phyloP scores from a whole-genome alignment of 1,140 invertebrate species.

The Sesamia nonagrioides region DNA sequence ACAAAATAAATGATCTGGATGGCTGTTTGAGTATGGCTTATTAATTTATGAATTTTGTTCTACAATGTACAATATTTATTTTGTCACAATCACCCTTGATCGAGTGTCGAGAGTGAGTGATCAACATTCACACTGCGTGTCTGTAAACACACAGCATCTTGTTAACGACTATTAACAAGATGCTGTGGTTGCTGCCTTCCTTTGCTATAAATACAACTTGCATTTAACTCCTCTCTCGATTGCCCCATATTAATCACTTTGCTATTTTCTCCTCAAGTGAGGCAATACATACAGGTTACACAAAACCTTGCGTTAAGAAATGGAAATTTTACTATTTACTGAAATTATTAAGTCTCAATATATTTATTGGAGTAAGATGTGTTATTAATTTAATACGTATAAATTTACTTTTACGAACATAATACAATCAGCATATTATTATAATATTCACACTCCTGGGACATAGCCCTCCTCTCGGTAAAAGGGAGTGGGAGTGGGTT shows the following conservation, averaged over 20 bases:
- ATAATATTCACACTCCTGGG: too few species aligned
- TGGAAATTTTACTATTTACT: neutral
- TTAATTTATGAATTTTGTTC: neutral
- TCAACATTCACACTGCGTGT: neutral
- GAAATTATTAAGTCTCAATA: too few species aligned
- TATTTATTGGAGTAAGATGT: neutral
- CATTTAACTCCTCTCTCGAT: neutral
- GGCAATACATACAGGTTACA: conserved; percentile 5
- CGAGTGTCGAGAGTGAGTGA: neutral
- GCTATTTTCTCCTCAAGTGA: conserved; percentile 17
- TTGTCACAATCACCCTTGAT: neutral
- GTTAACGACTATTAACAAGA: neutral
- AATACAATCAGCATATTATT: too few species aligned
- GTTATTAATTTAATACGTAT: too few species aligned
- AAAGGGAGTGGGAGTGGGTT: too few species aligned
- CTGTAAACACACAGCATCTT: neutral
- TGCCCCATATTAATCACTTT: neutral
- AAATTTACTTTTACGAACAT: too few species aligned
- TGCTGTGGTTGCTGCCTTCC: neutral
- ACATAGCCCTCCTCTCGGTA: too few species aligned
- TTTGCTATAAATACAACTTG: too few species aligned
- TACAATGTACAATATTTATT: neutral
- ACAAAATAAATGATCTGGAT: too few species aligned
- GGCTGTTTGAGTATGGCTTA: too few species aligned
- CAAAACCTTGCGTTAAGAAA: neutral